Conservation (phyloP, 2,797 vertebrate species). For the Takifugu rubripes region DNA sequence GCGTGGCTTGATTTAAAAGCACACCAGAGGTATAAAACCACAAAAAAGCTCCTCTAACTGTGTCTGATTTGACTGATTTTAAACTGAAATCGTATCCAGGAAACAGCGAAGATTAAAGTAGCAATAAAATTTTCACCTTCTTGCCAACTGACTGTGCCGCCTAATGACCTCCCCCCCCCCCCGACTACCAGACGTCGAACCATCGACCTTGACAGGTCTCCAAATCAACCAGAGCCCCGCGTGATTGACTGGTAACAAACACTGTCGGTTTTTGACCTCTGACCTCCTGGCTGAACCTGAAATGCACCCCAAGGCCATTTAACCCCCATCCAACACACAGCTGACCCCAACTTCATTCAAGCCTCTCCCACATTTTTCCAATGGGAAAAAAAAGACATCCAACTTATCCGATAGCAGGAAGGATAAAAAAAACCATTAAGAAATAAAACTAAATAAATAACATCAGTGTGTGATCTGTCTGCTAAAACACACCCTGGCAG, state of each 20-base stretch:
- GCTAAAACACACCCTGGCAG: too few species aligned
- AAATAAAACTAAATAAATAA: too few species aligned
- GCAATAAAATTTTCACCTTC: slow-evolving; percentile 25
- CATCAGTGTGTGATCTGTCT: too few species aligned
- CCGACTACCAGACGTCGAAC: slow-evolving; percentile 30
- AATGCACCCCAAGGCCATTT: slow-evolving; percentile 34
- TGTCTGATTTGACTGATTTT: background rate
- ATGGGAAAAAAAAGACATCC: background rate
- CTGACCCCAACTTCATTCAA: slow-evolving; percentile 23
- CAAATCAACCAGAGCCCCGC: slow-evolving; percentile 19
- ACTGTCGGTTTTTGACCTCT: slow-evolving; percentile 43
- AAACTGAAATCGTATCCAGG: background rate
- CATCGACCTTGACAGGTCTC: slow-evolving; percentile 10
- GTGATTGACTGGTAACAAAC: slow-evolving; percentile 54
- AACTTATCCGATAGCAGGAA: too few species aligned
- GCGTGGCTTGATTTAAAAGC: background rate
- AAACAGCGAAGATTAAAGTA: background rate
- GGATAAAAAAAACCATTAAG: too few species aligned
- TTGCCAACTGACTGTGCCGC: slow-evolving; percentile 26
- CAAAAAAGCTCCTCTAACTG: background rate
- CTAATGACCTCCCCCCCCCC: slow-evolving; percentile 23
- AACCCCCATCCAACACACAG: slow-evolving; percentile 21
- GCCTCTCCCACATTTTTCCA: background rate
- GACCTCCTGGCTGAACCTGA: slow-evolving; percentile 35
- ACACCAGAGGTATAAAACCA: background rate